Evolutionary conservation across 1,140 invertebrate genomes (phyloP), one percentile per base, ranked within the genome.

Genomic region (Nasonia longicornis): DNA sequence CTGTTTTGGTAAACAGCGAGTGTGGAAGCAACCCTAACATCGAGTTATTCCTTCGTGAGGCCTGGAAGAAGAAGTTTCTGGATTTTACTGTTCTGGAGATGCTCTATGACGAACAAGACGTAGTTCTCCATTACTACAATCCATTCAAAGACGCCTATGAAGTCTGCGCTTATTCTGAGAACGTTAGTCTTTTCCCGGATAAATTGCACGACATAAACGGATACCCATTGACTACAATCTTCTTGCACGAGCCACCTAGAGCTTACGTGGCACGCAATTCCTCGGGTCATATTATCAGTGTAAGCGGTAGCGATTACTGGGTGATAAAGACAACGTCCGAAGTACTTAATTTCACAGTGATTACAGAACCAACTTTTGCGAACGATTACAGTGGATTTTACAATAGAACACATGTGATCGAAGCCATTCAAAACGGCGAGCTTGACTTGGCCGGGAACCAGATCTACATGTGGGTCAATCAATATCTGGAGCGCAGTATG

Each of bases 321-420:
- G 0, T 3, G 0, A 1, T 83, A 0, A 22, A 31, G 8, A 52
- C 29, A 0, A 20, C 80, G 3, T 20, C 74, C 0, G 22, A 48
- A 0, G 2, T 3, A 2, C n/a, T 84, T 35, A 84, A 84, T 11
- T 83, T 84, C 35, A 78, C 78, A 2, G 6, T 83, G 26, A 14
- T 63, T 29, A 67, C 29, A 10, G 10, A 29, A 67, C 64, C 64
- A 0, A 67, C 64, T n/a, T 67, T 67, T 3, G 29, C 29, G 6
- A 12, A 11, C 10, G 64, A 31, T 67, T 67, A 67, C 14, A 31
- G 14, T 12, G 64, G 64, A 1, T 29, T 67, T 31, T 29, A 29
- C 22, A 67, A 67, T 16, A 10, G 12, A 67, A 67, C 64, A 31
- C 11, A 29, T 29, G 64, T 31, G 8, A 67, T 42, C 12, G 12